A percentile compares a stretch with the other conserved stretches of the same genome.
Conservation (phyloP, 1,140 invertebrate species). For the Pomacea maculata region DNA sequence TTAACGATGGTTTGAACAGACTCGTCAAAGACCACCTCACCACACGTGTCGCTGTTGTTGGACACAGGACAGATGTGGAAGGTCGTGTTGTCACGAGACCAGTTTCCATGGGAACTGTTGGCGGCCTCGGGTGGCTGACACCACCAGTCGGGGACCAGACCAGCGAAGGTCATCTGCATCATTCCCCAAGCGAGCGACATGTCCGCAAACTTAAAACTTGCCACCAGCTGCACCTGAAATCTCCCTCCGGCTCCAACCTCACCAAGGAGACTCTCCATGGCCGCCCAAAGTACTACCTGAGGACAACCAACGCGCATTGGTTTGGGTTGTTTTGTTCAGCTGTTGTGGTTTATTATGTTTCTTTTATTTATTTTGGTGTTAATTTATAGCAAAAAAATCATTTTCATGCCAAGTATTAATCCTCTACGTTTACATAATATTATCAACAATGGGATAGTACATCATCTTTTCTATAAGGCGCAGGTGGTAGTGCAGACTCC, state of each 20-base stretch:
- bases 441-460: too few species aligned
- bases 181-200: slow-evolving; percentile 37
- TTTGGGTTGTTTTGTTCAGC: too few species aligned
- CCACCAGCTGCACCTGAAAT: slow-evolving; percentile 32
- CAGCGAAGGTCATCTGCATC: slow-evolving; percentile 41
- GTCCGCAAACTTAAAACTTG: slow-evolving; percentile 17
- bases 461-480: too few species aligned
- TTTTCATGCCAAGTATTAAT: too few species aligned
- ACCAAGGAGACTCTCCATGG: slow-evolving; percentile 22
- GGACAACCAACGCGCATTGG: too few species aligned
- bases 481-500: too few species aligned
- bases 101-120: slow-evolving; percentile 1
- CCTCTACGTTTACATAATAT: too few species aligned
- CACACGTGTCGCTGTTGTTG: background rate
- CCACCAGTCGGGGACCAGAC: slow-evolving; percentile 40
- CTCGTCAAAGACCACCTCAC: background rate
- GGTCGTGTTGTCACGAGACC: background rate
- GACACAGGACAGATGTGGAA: background rate
- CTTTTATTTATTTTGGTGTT: too few species aligned
- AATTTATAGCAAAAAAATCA: too few species aligned
- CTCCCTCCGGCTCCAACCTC: slow-evolving; percentile 32
- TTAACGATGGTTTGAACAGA: background rate
- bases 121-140: slow-evolving; percentile 7
- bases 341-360: too few species aligned
- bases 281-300: too few species aligned